These are phyloP conservation scores for Theretra japonica DNA, from an alignment of 2,888 invertebrate species.

Conservation along the genomic window DNA sequence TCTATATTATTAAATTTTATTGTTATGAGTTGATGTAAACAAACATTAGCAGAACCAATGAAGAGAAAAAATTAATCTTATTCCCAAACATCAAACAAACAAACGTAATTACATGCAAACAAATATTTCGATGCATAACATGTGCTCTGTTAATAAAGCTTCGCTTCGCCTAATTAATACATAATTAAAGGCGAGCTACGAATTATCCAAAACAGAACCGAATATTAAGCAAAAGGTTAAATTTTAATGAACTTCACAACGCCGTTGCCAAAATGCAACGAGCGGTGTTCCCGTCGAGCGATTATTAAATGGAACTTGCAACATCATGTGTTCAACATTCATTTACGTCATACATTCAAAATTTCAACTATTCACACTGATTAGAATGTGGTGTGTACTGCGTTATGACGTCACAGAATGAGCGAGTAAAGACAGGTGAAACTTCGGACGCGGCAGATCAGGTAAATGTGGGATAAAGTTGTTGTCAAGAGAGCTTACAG, in stretches of 20 bases:
- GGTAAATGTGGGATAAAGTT: no score
- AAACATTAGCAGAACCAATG: no score
- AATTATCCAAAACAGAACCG: conserved; percentile 46
- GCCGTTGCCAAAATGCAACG: conserved; percentile 52
- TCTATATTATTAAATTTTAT: no score
- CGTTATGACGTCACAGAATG: not conserved
- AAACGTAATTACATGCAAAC: not conserved
- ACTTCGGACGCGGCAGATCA: no score
- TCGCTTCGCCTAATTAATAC: conserved; percentile 40
- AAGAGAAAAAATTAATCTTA: no score
- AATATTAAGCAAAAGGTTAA: conserved; percentile 52
- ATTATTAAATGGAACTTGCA: conserved; percentile 31
- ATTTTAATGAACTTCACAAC: conserved; percentile 63
- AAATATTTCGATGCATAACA: not conserved
- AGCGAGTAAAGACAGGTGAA: not conserved
- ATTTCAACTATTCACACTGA: not conserved
- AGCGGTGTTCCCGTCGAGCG: conserved; percentile 40
- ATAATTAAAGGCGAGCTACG: conserved; percentile 38
- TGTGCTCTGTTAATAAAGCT: not conserved
- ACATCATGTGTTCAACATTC: conserved; percentile 12
- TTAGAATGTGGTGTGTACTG: not conserved
- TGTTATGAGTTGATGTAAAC: no score
- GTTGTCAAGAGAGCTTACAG: no score
- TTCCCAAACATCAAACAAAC: not conserved
- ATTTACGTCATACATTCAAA: not conserved